Conservation (phyloP, 2,888 invertebrate species). For the Scaeva pyrastri region DNA sequence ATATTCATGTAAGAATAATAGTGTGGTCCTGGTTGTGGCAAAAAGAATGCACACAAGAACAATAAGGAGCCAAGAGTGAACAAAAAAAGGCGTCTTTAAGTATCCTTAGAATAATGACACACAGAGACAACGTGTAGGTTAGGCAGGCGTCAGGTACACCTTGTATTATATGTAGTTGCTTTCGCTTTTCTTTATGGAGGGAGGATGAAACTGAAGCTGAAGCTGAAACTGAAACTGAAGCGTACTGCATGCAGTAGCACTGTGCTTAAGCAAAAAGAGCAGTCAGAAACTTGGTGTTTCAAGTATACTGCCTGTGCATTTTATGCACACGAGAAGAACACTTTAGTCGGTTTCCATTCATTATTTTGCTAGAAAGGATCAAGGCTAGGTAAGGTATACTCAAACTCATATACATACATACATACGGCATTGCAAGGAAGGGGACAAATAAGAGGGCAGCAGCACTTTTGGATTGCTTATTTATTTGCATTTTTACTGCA, state of each 20-base stretch:
- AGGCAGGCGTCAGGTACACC: neutral
- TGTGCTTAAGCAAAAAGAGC: constrained; percentile 50
- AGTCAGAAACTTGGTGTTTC: constrained; percentile 58
- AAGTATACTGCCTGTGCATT: constrained; percentile 49
- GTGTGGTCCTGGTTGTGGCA: constrained; percentile 36
- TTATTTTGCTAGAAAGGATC: constrained; percentile 46
- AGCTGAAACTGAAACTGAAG: neutral
- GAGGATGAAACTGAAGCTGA: neutral
- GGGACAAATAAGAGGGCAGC: too few relatives aligned
- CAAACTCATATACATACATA: constrained; percentile 6
- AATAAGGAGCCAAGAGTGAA: constrained; percentile 36
- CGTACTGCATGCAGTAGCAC: constrained; percentile 5
- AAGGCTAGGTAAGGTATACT: too few relatives aligned
- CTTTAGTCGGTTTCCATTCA: constrained; percentile 54
- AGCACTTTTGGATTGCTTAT: constrained; percentile 28
- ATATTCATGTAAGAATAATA: constrained; percentile 69
- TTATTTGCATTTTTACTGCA: constrained; percentile 48
- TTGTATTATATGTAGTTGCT: neutral
- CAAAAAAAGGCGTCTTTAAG: constrained; percentile 57
- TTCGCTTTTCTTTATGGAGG: constrained; percentile 1
- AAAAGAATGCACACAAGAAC: constrained; percentile 51
- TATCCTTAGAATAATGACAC: constrained; percentile 68
- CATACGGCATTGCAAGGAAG: constrained; percentile 26
- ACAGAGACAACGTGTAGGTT: constrained; percentile 22
- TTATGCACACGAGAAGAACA: constrained; percentile 54